Evolutionary conservation across 64 coral and sea anemone species (phyloP).

Genomic region (Porites lutea): DNA sequence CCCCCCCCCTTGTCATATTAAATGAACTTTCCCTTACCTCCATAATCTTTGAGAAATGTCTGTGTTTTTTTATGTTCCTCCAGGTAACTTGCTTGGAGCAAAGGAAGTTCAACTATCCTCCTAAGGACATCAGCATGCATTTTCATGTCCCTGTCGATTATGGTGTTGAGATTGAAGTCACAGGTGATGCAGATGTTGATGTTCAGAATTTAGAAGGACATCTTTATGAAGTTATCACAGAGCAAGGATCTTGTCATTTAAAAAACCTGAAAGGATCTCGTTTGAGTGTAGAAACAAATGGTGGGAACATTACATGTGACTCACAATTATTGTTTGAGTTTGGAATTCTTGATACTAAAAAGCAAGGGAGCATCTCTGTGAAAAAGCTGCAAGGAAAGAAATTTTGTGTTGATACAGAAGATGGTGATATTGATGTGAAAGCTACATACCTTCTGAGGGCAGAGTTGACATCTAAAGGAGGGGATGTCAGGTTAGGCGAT

Average conservation of each 20-base stretch:
- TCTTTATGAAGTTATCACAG: slow-evolving; percentile 27
- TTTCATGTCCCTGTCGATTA: slow-evolving; percentile 58
- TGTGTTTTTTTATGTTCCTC: not conserved
- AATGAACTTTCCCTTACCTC: not conserved
- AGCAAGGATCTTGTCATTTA: slow-evolving; percentile 52
- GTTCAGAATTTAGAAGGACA: slow-evolving; percentile 54
- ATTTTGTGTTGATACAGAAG: slow-evolving; percentile 48
- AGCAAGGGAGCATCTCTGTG: slow-evolving; percentile 53
- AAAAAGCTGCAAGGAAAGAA: slow-evolving; percentile 66
- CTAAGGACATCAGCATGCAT: slow-evolving; percentile 41
- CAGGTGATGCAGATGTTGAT: slow-evolving; percentile 36
- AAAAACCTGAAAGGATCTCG: slow-evolving; percentile 53
- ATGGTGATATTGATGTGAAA: slow-evolving; percentile 36
- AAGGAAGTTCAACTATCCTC: slow-evolving; percentile 36
- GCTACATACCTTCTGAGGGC: slow-evolving; percentile 43
- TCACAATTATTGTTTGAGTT: slow-evolving; percentile 36
- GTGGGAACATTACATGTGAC: slow-evolving; percentile 43
- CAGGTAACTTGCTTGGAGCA: slow-evolving; percentile 53
- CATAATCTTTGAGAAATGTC: not conserved
- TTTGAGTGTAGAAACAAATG: slow-evolving; percentile 15
- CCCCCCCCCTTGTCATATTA: too few relatives aligned
- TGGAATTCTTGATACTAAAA: slow-evolving; percentile 46
- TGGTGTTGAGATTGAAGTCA: slow-evolving; percentile 27
- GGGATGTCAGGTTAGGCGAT: slow-evolving; percentile 45
- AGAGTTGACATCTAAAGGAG: slow-evolving; percentile 32